Base-by-base conservation (phyloP, 2,113 vertebrate genomes). In the Oryzias javanicus region DNA sequence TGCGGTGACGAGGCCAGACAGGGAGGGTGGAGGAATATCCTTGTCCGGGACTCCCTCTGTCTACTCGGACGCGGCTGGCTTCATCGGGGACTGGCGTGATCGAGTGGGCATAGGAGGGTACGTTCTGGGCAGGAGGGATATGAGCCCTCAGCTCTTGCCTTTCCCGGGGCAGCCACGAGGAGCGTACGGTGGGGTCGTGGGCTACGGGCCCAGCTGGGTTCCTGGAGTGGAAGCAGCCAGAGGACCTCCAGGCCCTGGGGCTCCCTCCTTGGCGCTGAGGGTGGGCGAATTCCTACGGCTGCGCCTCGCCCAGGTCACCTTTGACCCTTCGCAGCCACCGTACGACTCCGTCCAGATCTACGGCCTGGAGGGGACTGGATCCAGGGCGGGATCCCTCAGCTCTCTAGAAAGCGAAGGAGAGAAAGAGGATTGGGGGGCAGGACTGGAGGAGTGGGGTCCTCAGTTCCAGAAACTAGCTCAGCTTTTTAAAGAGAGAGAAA, bases 341-440 rank as follows among this genome's bases (percentile, higher is more conserved):
- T 96, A 94, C 49, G 95, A 96, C 80, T 96, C 92, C 7, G 93
- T 96, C 79, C 94, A 96, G 86, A 92, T 96, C 63, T 96, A 94
- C 6, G 94, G 94, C 57, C 92, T 94, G 59, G 94, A 95, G 76
- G 94, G 94, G 64, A 91, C 89, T 2, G 94, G 93, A n/a, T 95
- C 94, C 20, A 89, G 92, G 14, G 93, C 94, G 0, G 93, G 94
- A 52, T 95, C 94, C 1, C 93, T 96, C 66, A 96, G 94, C 81
- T 95, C 94, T 0, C 91, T 95, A 8, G 92, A 94, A 64, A 95
- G 94, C 0, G 91, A 92, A 66, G 91, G 86, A 7, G 90, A 91
- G 35, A 91, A 83, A 70, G 89, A 91, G 50, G 90, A 89, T 49
- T 91, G 89, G 89, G 89, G 88, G 16, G 79, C 78, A 0, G 91